These are phyloP conservation scores for Empis livida DNA, from an alignment of 2,888 invertebrate species.

Conservation along the genomic window DNA sequence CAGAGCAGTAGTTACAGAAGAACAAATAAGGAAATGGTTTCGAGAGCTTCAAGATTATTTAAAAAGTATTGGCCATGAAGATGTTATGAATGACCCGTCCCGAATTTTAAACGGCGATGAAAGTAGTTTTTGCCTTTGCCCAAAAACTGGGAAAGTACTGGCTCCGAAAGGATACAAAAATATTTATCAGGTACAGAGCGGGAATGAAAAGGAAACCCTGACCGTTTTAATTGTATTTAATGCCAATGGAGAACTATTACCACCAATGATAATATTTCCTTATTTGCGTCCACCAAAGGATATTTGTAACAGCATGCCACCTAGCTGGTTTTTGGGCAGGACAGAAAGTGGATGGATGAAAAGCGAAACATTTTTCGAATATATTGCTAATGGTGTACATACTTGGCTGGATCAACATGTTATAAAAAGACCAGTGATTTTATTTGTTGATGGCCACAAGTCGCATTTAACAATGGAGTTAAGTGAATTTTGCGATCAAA, in stretches of 20 bases:
- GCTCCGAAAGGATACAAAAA: conserved; percentile 10
- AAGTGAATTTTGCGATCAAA: not conserved
- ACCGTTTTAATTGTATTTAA: conserved; percentile 9
- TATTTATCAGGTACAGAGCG: conserved; percentile 5
- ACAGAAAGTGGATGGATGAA: not conserved
- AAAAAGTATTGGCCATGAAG: conserved; percentile 7
- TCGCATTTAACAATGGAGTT: not conserved
- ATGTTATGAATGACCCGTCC: conserved; percentile 4
- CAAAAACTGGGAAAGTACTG: conserved; percentile 9
- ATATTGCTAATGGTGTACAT: not conserved
- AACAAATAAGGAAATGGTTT: conserved; percentile 8
- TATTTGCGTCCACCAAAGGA: conserved; percentile 4
- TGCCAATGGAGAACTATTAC: conserved; percentile 6
- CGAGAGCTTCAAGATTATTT: conserved; percentile 5
- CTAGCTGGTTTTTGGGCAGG: not conserved
- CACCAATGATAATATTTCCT: conserved; percentile 9
- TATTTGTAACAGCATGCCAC: not conserved
- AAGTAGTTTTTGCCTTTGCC: conserved; percentile 6
- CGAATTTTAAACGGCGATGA: conserved; percentile 5
- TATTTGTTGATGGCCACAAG: too few species aligned
- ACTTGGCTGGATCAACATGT: not conserved
- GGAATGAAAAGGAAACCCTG: conserved; percentile 8
- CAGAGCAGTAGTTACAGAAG: conserved; percentile 5
- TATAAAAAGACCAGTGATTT: not conserved
- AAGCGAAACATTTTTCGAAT: not conserved